These are phyloP conservation scores for Pyrocephalus nanus DNA, from an alignment of 2,797 vertebrate genomes.

Conservation along the genomic window DNA sequence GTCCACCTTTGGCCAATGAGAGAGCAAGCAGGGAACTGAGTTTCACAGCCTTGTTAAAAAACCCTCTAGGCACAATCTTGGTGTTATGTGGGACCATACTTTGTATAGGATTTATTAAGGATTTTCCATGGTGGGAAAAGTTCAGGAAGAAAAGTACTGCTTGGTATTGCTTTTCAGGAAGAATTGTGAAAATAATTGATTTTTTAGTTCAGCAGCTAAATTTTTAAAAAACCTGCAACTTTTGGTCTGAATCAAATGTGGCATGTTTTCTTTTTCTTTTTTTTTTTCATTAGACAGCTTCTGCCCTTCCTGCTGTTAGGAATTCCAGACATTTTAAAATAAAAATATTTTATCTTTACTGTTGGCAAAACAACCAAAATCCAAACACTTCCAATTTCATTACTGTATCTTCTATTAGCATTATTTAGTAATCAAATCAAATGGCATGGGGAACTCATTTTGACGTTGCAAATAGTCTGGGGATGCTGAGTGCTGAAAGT, in stretches of 20 bases:
- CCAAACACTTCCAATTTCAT: neutral
- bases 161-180: neutral
- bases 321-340: neutral
- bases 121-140: neutral
- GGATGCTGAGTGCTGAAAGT: neutral
- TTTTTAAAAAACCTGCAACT: neutral
- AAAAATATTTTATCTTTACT: neutral
- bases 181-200: neutral
- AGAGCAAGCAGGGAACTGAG: neutral
- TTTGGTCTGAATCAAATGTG: neutral
- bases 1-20: neutral
- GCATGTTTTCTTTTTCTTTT: neutral
- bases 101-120: neutral
- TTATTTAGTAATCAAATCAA: neutral
- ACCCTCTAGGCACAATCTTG: neutral
- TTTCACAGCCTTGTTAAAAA: neutral
- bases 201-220: constrained; percentile 12
- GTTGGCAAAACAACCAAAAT: neutral
- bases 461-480: neutral
- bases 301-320: neutral
- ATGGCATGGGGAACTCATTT: neutral
- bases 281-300: neutral
- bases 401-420: neutral
- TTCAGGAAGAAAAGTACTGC: neutral
- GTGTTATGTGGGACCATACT: neutral